These are phyloP conservation scores for Stenolophus ochropezus DNA, from an alignment of 2,888 invertebrate genomes.

Conservation along the genomic window DNA sequence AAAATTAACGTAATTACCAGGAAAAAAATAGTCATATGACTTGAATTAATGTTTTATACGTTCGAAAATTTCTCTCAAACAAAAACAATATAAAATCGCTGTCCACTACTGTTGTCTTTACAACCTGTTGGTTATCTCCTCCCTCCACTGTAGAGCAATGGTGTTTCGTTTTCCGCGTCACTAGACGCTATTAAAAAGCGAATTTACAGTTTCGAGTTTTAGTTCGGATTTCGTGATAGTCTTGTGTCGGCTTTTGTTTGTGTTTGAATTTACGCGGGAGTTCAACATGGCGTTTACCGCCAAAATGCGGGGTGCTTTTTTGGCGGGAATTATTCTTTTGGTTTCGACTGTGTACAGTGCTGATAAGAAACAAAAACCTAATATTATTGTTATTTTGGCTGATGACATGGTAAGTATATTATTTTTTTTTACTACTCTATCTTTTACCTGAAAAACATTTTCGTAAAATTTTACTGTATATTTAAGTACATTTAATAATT, in stretches of 20 bases:
- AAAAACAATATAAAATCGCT: neutral
- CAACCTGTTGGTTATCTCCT: conserved; percentile 33
- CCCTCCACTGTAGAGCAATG: neutral
- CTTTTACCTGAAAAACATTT: neutral
- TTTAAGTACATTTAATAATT: too few relatives aligned
- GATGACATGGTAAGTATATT: conserved; percentile 83
- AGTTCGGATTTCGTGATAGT: neutral
- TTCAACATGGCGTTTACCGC: conserved; percentile 6
- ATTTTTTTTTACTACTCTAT: conserved; percentile 65
- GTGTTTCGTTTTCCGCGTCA: conserved; percentile 55
- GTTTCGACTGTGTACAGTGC: neutral
- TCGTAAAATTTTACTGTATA: too few relatives aligned
- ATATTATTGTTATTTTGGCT: conserved; percentile 86
- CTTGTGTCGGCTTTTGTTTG: neutral
- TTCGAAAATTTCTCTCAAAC: neutral
- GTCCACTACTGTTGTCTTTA: neutral
- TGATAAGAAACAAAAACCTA: conserved; percentile 71
- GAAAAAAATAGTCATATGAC: neutral
- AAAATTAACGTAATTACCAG: neutral
- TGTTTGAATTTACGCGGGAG: neutral
- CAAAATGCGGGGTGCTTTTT: neutral
- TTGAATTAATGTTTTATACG: neutral
- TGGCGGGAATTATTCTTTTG: neutral
- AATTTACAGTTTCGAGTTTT: conserved; percentile 22
- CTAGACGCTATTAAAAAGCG: conserved; percentile 46